Base-by-base conservation (phyloP, 2,888 invertebrate species). In the Melolontha melolontha region DNA sequence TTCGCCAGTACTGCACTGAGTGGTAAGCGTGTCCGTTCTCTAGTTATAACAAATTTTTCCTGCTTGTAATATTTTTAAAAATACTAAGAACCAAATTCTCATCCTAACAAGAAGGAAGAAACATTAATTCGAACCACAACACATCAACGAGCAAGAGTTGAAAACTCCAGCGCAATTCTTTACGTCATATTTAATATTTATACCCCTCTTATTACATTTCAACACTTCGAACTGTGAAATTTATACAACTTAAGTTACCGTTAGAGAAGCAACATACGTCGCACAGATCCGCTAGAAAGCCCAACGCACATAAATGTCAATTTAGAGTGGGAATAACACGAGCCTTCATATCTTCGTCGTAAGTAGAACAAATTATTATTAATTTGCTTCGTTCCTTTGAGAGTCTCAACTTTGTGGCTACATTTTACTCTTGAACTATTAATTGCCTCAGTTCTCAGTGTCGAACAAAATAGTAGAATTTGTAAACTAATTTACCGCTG, bases 361-460 rank as follows among this genome's bases (percentile, higher is more conserved):
- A 41, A 55, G 42, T 17, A 41, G 6, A 55, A 22, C 55, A 55
- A 55, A 55, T 55, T 55, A 55, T 55, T 55, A 55, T 41, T 22
- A 55, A 55, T 54, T 55, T 55, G 41, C 55, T 40, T 55, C 40
- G 41, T 55, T 55, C 55, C 55, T 55, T 55, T 55, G 55, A 55
- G 55, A 17, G 40, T 17, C n/a, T 16, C 29, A 29, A 6, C 29
- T 34, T 40, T n/a, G 14, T 22, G 54, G 40, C 10, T 40, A 39
- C 41, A 55, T 55, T 41, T 22, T 11, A 22, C 41, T 17, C 41
- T 16, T n/a, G 34, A 41, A 41, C 55, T 42, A 42, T 40, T 40
- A 55, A 22, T 17, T 55, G 42, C 22, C 40, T 41, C 17, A 11
- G 16, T 22, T 22, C 41, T 55, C 40, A 40, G 22, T 22, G 34